Evolutionary conservation across 2,797 vertebrate genomes (phyloP), one percentile per base, ranked within the genome.

Genomic region (Sebastes nivosus): DNA sequence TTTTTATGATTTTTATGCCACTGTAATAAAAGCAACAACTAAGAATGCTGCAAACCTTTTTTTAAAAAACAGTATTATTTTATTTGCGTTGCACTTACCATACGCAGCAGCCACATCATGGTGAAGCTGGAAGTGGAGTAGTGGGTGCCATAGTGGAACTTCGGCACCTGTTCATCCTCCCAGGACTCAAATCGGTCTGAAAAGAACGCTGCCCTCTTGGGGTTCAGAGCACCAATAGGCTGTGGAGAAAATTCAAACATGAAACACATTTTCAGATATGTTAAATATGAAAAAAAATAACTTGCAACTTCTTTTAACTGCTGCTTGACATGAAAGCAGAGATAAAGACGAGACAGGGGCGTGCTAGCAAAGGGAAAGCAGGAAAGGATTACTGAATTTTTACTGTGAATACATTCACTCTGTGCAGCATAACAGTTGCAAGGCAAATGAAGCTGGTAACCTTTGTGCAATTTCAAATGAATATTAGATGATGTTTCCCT

Each of bases 71-170:
- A 16, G 9, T 27, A 24, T 24, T 0, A 22, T 29, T 27, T 5
- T 6, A 60, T 38, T 54, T 14, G 6, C 18, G 24, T 0, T 58
- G 50, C 9, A 97, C 98, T 98, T 95, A 99, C 98, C 8, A 98
- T 96, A 87, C 98, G 97, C 54, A 99, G 95, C 4, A 99, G 95
- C 98, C 98, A 99, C 2, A 96, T 97, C 85, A 97, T 95, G 59
- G 97, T 97, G 93, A 99, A 99, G 92, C 97, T 97, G 93, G 98
- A 97, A 27, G 98, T 99, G 86, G 98, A 99, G 88, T 99, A 99
- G 93, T 99, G 98, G 77, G 98, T 99, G 66, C 98, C 98, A 3
- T 99, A 99, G 94, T 99, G 98, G 91, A 99, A 99, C 85, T 98
- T 98, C 0, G 98, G 98, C 89, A 99, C 97, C 85, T 99, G 98